Conservation (phyloP, 1,140 invertebrate genomes). For the Acromyrmex charruanus region DNA sequence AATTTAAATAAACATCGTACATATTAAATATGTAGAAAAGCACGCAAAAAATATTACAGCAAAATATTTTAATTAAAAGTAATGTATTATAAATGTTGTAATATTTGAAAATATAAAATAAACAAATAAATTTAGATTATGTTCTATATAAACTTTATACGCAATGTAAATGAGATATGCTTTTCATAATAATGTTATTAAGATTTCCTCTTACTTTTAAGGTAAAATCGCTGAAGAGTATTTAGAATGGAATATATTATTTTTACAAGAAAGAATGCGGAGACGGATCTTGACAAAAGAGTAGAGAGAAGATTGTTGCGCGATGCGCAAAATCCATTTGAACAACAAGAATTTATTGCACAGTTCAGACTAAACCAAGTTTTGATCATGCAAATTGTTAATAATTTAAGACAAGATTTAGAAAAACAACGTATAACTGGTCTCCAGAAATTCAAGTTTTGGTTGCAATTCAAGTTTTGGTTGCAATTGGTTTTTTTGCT, state of each 20-base stretch:
- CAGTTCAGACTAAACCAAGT: not conserved
- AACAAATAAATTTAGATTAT: too few relatives aligned
- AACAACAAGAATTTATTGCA: not conserved
- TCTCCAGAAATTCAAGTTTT: not conserved
- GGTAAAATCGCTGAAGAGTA: not conserved
- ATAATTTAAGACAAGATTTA: not conserved
- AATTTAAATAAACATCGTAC: too few relatives aligned
- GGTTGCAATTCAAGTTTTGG: not conserved
- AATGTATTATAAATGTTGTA: too few relatives aligned
- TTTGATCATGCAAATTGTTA: not conserved
- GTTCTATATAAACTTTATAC: too few relatives aligned
- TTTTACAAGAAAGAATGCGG: not conserved
- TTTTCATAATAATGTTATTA: too few relatives aligned
- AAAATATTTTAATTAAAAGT: too few relatives aligned
- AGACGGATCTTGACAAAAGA: not conserved
- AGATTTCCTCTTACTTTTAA: too few relatives aligned
- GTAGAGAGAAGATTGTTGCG: not conserved
- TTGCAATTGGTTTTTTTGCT: too few relatives aligned
- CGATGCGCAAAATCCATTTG: not conserved
- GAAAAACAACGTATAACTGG: not conserved
- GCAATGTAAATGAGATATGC: too few relatives aligned
- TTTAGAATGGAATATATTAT: not conserved
- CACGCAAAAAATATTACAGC: too few relatives aligned
- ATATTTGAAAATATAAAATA: too few relatives aligned
- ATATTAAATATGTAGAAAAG: too few relatives aligned